Evolutionary conservation across 2,888 invertebrate species (phyloP), one percentile per base, ranked within the genome.

Genomic region (Sphaerophoria taeniata): DNA sequence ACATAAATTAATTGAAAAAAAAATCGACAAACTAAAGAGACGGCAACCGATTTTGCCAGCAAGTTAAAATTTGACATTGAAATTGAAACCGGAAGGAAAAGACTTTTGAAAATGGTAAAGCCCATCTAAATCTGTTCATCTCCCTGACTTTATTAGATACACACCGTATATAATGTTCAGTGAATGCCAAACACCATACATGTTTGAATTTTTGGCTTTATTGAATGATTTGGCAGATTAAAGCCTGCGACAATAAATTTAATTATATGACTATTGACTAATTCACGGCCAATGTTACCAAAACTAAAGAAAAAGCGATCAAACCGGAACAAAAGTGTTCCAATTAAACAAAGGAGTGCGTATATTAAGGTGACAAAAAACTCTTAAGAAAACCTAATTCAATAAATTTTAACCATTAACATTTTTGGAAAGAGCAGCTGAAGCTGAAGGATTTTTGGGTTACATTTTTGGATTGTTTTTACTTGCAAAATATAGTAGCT

Each of bases 121-220:
- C 7, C 5, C 51, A 39, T 45, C 7, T 9, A 47, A 16, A 16
- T 69, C 71, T 47, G 31, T 55, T 63, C 80, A 81, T 81, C 80
- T 77, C 80, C 81, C 72, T 85, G 84, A 85, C 81, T 85, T 31
- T 24, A 81, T 81, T 80, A 63, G 75, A 80, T 43, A 77, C 76
- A 51, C 36, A 60, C 65, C 24, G 47, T 16, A 58, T 55, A 70
- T 49, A 73, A 79, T 70, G 73, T 70, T 65, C 78, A 78, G 45
- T 56, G 60, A 84, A 72, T 84, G 75, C 67, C 79, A 80, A 75
- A 75, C 53, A 75, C 60, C 71, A 84, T 39, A 69, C 60, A 24
- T n/a, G 63, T 56, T 69, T 69, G 61, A n/a, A n/a, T n/a, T n/a
- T n/a, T n/a, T n/a, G n/a, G n/a, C n/a, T n/a, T n/a, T n/a, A 45